Evolutionary conservation across 2,797 vertebrate species (phyloP).

Genomic region (Synanceia verrucosa): DNA sequence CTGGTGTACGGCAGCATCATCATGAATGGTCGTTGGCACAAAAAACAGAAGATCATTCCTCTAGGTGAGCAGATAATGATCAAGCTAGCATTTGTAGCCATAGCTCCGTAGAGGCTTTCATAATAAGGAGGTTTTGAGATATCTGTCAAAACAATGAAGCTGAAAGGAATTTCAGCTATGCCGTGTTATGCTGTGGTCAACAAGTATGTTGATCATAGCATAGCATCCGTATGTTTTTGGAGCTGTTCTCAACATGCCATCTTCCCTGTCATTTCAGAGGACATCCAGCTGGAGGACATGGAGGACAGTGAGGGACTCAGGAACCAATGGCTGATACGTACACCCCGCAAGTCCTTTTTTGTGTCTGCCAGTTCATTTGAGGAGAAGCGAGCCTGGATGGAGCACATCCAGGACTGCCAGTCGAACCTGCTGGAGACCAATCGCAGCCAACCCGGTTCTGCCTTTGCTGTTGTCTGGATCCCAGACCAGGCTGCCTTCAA

Average conservation of each 20-base stretch:
- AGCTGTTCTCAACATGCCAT: neutral
- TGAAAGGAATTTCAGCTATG: neutral
- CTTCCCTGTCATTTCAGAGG: slow-evolving; percentile 69
- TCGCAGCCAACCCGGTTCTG: slow-evolving; percentile 39
- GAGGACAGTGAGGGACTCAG: slow-evolving; percentile 80
- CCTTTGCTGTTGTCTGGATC: slow-evolving; percentile 88
- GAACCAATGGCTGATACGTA: slow-evolving; percentile 93
- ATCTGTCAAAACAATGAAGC: neutral
- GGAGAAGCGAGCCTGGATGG: slow-evolving; percentile 91
- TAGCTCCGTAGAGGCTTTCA: neutral
- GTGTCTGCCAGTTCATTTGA: slow-evolving; percentile 84
- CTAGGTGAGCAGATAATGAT: slow-evolving; percentile 68
- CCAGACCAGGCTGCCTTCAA: slow-evolving; percentile 86
- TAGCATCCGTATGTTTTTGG: neutral
- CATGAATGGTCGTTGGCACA: slow-evolving; percentile 86
- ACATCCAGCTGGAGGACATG: slow-evolving; percentile 85
- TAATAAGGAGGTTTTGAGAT: neutral
- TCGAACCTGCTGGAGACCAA: slow-evolving; percentile 71
- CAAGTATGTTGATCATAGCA: no score
- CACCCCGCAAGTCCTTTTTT: slow-evolving; percentile 91
- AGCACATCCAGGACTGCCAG: slow-evolving; percentile 85
- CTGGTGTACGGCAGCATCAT: slow-evolving; percentile 92
- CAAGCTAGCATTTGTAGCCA: neutral
- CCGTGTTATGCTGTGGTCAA: no score
- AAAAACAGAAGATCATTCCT: slow-evolving; percentile 86